Evolutionary conservation across 2,888 invertebrate genomes (phyloP).

Genomic region (Baccha elongata): DNA sequence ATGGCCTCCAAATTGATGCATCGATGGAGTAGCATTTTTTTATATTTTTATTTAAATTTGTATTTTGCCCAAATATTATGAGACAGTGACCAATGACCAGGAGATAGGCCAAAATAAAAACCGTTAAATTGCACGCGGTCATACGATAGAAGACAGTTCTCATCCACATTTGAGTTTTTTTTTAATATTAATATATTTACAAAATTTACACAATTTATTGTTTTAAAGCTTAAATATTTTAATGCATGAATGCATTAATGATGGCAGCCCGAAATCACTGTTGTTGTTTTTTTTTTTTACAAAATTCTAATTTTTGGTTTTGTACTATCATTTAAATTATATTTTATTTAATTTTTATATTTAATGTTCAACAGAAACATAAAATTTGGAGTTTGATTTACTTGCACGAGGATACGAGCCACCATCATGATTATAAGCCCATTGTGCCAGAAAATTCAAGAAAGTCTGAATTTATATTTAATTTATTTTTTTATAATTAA

Average conservation of each 20-base stretch:
- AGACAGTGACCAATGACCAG: conserved; percentile 49
- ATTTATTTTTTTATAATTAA: too few species aligned
- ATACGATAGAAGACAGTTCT: conserved; percentile 40
- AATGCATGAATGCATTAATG: conserved; percentile 45
- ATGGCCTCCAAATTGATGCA: conserved; percentile 72
- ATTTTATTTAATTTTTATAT: conserved; percentile 17
- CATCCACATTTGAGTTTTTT: conserved; percentile 39
- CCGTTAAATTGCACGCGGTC: conserved; percentile 37
- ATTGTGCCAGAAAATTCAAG: conserved; percentile 80
- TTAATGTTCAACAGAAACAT: conserved; percentile 81
- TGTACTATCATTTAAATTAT: conserved; percentile 56
- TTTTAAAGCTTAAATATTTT: conserved; percentile 50
- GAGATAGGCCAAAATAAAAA: conserved; percentile 48
- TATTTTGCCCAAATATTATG: conserved; percentile 18
- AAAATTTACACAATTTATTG: conserved; percentile 60
- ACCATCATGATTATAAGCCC: conserved; percentile 79
- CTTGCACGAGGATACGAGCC: conserved; percentile 79
- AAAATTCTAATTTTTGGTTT: conserved; percentile 48
- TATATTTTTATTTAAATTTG: conserved; percentile 13
- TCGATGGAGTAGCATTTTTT: conserved; percentile 65
- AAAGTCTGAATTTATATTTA: conserved; percentile 77
- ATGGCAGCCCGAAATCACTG: conserved; percentile 70
- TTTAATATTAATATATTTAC: conserved; percentile 54
- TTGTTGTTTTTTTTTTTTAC: too few species aligned
- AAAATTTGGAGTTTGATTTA: conserved; percentile 82